Conservation (phyloP, 2,888 invertebrate genomes). For the Ophion costatus region DNA sequence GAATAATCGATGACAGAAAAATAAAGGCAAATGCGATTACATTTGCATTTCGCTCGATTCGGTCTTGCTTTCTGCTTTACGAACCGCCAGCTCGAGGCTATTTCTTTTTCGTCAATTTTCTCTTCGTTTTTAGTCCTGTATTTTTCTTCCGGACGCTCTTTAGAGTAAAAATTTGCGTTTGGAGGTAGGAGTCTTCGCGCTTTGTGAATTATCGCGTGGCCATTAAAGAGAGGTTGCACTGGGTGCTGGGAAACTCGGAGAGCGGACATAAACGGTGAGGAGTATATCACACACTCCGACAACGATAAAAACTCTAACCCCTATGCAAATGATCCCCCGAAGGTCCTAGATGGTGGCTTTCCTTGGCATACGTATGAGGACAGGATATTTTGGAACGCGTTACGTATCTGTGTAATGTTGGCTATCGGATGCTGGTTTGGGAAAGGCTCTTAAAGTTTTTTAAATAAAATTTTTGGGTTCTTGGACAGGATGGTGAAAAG, state of each 20-base stretch:
- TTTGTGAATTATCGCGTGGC: constrained; percentile 61
- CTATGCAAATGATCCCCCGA: constrained; percentile 62
- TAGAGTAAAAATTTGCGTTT: constrained; percentile 12
- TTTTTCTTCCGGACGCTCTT: constrained; percentile 38
- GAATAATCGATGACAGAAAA: constrained; percentile 71
- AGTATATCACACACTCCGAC: constrained; percentile 43
- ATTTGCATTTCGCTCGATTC: constrained; percentile 77
- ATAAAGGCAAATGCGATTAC: constrained; percentile 73
- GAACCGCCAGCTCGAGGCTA: not conserved
- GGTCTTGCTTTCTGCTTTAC: not conserved
- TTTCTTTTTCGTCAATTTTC: not conserved
- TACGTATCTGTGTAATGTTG: not conserved
- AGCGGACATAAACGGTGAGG: constrained; percentile 25
- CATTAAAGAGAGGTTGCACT: constrained; percentile 61
- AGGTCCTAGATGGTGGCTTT: constrained; percentile 44
- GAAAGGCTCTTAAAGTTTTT: no score
- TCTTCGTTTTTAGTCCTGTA: constrained; percentile 9
- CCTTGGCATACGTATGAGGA: constrained; percentile 10
- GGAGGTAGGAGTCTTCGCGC: constrained; percentile 28
- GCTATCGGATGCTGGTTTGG: not conserved
- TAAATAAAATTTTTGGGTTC: no score
- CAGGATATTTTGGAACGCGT: not conserved
- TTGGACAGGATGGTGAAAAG: not conserved
- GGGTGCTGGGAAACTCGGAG: not conserved
- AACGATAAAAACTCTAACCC: constrained; percentile 60